Percentiles rank a stretch among this genome's conserved stretches.
Evolutionary conservation across 2,888 invertebrate genomes (phyloP).

Genomic region (Acrobasis repandana): DNA sequence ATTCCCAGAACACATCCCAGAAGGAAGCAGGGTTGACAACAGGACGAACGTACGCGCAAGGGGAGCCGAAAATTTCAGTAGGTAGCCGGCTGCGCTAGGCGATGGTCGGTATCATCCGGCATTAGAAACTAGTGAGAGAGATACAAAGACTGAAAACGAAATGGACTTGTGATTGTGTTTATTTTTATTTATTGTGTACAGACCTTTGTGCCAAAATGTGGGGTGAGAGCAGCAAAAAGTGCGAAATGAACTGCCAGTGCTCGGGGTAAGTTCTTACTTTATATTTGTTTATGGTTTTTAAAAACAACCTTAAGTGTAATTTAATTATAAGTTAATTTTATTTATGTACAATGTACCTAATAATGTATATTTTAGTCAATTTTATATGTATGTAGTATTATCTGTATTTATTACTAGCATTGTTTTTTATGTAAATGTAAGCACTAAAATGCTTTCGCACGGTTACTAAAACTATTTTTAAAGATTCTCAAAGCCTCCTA

Average conservation of each 20-base stretch:
- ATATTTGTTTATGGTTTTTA: constrained; percentile 19
- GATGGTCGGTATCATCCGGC: constrained; percentile 29
- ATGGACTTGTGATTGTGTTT: constrained; percentile 59
- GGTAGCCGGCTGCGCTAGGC: constrained; percentile 35
- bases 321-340: not conserved
- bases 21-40: constrained; percentile 49
- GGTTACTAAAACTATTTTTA: not conserved
- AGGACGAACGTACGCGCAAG: constrained; percentile 36
- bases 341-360: not conserved
- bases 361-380: no score
- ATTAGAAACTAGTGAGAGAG: constrained; percentile 43
- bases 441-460: not conserved
- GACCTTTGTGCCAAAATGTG: constrained; percentile 61
- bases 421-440: no score
- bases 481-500: not conserved
- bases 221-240: constrained; percentile 67
- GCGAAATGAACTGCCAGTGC: constrained; percentile 73
- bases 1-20: constrained; percentile 36
- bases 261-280: constrained; percentile 62
- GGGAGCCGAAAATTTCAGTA: constrained; percentile 38
- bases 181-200: constrained; percentile 26
- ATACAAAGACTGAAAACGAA: constrained; percentile 48
- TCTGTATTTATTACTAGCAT: no score
- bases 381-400: no score
- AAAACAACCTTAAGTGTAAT: not conserved